These are phyloP conservation scores for Erynnis tages DNA, from an alignment of 2,888 invertebrate genomes.

Conservation along the genomic window DNA sequence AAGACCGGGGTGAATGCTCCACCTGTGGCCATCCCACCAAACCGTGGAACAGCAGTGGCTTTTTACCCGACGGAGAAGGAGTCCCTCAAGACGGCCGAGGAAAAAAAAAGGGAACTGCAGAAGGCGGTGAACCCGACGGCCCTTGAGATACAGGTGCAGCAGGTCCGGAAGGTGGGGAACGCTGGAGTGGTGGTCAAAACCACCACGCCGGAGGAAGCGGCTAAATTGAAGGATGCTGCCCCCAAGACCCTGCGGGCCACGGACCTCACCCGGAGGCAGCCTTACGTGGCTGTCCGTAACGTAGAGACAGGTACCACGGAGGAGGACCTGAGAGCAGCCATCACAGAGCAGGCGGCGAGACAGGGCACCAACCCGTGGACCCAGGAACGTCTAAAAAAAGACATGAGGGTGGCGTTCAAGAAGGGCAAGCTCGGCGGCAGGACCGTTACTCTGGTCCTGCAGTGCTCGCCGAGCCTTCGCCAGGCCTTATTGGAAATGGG, in stretches of 20 bases:
- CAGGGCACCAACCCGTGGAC: background rate
- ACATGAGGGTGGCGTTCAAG: slow-evolving; percentile 1
- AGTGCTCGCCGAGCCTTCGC: background rate
- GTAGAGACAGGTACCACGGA: background rate
- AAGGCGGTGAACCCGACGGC: background rate
- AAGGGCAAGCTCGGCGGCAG: background rate
- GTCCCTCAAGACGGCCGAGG: background rate
- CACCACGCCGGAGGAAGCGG: background rate
- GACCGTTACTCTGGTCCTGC: background rate
- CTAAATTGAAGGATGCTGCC: background rate
- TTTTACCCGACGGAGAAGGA: slow-evolving; percentile 1
- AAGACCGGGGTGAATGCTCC: background rate
- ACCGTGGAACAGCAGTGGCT: background rate
- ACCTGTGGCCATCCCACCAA: background rate
- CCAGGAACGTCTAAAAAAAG: background rate
- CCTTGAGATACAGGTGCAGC: background rate
- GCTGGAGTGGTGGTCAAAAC: slow-evolving; percentile 2
- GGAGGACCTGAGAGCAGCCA: background rate
- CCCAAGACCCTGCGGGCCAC: background rate
- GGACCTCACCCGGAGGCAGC: background rate
- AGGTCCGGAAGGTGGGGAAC: background rate
- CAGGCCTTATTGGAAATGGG: background rate
- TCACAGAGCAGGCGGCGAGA: background rate
- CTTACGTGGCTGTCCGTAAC: background rate
- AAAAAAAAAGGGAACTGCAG: background rate